Percentiles rank a stretch among this genome's conserved stretches.
Conservation (phyloP, 2,888 invertebrate genomes). For the Erynnis tages region DNA sequence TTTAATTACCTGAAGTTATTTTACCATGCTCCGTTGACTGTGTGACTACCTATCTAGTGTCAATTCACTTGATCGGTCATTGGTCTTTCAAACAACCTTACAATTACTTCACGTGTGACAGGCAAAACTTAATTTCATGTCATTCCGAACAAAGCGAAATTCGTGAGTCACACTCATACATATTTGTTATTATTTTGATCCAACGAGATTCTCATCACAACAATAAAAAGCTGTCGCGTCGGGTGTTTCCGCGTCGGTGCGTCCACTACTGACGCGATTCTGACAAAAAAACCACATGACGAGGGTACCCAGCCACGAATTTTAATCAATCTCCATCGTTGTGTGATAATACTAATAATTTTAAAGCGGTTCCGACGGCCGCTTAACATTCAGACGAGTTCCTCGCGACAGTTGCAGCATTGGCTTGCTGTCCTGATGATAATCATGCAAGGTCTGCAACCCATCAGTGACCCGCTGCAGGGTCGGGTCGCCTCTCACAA, state of each 20-base stretch:
- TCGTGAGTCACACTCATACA: conserved; percentile 32
- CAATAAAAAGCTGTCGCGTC: conserved; percentile 40
- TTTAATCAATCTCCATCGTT: conserved; percentile 41
- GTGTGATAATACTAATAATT: conserved; percentile 35
- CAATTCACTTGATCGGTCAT: too few relatives aligned
- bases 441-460: too few relatives aligned
- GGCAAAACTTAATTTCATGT: not conserved
- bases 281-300: conserved; percentile 35
- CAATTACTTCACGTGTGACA: too few relatives aligned
- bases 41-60: too few relatives aligned
- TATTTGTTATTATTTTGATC: conserved; percentile 41
- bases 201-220: conserved; percentile 39
- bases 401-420: too few relatives aligned
- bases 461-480: too few relatives aligned
- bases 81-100: too few relatives aligned
- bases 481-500: too few relatives aligned
- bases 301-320: conserved; percentile 40
- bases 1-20: too few relatives aligned
- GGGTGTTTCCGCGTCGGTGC: conserved; percentile 44
- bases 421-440: too few relatives aligned
- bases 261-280: conserved; percentile 34
- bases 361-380: conserved; percentile 30
- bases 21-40: too few relatives aligned
- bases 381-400: conserved; percentile 13
- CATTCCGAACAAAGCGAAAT: not conserved